A percentile compares a stretch with the other conserved stretches of the same genome.
phyloP scores from a whole-genome alignment of 2,888 invertebrate genomes.

The Ethmia dodecea region DNA sequence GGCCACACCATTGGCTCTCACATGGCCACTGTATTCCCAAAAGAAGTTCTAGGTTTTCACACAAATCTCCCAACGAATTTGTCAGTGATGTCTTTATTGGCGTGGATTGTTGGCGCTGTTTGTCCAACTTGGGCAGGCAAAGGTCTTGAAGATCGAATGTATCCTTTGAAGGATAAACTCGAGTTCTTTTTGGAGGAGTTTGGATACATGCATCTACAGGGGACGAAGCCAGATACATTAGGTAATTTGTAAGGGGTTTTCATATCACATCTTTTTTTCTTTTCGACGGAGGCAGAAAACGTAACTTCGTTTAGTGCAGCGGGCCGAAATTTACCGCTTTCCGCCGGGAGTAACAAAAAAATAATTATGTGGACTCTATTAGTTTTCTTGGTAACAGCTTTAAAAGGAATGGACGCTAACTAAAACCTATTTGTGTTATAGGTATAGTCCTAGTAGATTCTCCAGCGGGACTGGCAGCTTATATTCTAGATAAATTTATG shows the following conservation, averaged over 20 bases:
- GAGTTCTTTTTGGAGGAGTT: conserved; percentile 60
- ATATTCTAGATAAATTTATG: conserved; percentile 91
- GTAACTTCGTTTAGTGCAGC: too few species aligned
- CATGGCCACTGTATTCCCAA: conserved; percentile 81
- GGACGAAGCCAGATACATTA: conserved; percentile 89
- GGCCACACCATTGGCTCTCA: conserved; percentile 80
- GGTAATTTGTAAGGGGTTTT: too few species aligned
- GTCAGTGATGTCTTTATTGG: conserved; percentile 35
- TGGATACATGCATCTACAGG: conserved; percentile 85
- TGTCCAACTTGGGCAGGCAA: conserved; percentile 70
- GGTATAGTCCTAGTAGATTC: conserved; percentile 85
- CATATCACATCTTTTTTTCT: too few species aligned
- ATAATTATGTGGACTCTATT: too few species aligned
- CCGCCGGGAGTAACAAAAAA: too few species aligned
- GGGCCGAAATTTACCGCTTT: too few species aligned
- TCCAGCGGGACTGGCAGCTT: conserved; percentile 90
- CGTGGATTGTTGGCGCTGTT: conserved; percentile 59
- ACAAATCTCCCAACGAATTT: conserved; percentile 79
- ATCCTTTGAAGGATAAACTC: conserved; percentile 59
- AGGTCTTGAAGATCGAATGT: conserved; percentile 64
- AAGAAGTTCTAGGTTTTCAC: conserved; percentile 75
- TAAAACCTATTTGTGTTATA: conserved; percentile 46
- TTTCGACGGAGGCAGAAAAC: too few species aligned
- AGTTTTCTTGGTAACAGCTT: too few species aligned
- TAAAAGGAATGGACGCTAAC: too few species aligned